Conservation (phyloP, 2,888 invertebrate species). For the Idaea aversata region DNA sequence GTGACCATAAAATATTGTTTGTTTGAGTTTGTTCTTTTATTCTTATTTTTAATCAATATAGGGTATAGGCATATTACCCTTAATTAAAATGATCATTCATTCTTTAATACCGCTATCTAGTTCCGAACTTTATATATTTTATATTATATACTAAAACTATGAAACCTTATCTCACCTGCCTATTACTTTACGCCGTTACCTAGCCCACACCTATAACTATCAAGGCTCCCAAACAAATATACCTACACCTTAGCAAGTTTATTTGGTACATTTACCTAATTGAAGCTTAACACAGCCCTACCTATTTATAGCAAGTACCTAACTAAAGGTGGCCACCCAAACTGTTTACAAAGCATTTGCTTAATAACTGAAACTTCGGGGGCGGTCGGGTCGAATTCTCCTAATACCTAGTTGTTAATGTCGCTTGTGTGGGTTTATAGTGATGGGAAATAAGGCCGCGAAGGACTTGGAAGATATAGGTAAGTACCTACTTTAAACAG, state of each 20-base stretch:
- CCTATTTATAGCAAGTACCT: constrained; percentile 66
- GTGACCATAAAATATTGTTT: too few relatives aligned
- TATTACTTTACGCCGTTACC: constrained; percentile 3
- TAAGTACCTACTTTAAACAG: too few relatives aligned
- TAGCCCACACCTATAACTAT: background rate
- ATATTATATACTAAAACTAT: background rate
- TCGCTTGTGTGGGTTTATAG: constrained; percentile 42
- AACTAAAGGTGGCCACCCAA: constrained; percentile 74
- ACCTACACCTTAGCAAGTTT: constrained; percentile 19
- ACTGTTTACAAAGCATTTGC: constrained; percentile 80
- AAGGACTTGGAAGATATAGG: background rate
- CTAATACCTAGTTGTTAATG: constrained; percentile 62
- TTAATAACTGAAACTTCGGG: constrained; percentile 78
- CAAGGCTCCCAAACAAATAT: background rate
- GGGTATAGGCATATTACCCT: too few relatives aligned
- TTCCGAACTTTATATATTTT: too few relatives aligned
- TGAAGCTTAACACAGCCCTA: constrained; percentile 66
- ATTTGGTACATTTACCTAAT: constrained; percentile 52
- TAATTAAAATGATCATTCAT: too few relatives aligned
- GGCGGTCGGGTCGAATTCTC: constrained; percentile 73
- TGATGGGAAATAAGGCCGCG: constrained; percentile 18
- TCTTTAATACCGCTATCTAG: too few relatives aligned
- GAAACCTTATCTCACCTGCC: constrained; percentile 1
- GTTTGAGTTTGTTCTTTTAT: too few relatives aligned
- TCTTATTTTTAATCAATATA: too few relatives aligned